Base-by-base conservation (phyloP, 2,888 invertebrate genomes). In the Drosophila paramelanica region DNA sequence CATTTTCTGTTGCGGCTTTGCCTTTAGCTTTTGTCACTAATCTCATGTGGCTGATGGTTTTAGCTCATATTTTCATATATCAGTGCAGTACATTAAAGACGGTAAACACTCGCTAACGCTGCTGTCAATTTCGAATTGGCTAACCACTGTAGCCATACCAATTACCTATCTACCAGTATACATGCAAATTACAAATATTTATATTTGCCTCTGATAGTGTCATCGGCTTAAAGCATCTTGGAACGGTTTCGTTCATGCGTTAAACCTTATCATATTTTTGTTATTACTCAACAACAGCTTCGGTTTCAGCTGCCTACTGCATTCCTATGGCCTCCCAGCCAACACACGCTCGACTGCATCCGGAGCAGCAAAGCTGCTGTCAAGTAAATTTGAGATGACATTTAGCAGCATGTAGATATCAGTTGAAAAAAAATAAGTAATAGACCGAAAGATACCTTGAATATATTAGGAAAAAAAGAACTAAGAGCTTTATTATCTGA, bases 301-400 rank as follows among this genome's bases (percentile, higher is more conserved):
- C 27, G 60, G 60, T 77, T 69, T 58, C 76, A 78, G 41, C 47
- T 71, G 77, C 73, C 45, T 39, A 59, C 25, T 11, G 58, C 74
- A 65, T 62, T 78, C 61, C 49, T 74, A 74, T 58, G 77, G 77
- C 58, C 60, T 78, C 74, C 56, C 43, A 7, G 46, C 65, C 62
- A 43, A 20, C 56, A 58, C 38, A 73, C 65, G 71, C 68, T 65
- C 70, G 68, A 72, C 41, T 81, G 71, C 57, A 42, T 61, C 49
- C 53, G 52, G n/a, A 58, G 52, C 77, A 56, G 55, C 41, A 60
- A 56, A 53, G 38, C 14, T 55, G 66, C 59, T 78, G 74, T 74
- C 72, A 70, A 57, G 74, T 58, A 79, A 81, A 79, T 79, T 86
- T 81, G 68, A 85, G 71, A 73, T 79, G 72, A 70, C 67, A 72